These are phyloP conservation scores for Phenganax subtilis DNA, from an alignment of 92 coral and sea anemone species.

Conservation along the genomic window DNA sequence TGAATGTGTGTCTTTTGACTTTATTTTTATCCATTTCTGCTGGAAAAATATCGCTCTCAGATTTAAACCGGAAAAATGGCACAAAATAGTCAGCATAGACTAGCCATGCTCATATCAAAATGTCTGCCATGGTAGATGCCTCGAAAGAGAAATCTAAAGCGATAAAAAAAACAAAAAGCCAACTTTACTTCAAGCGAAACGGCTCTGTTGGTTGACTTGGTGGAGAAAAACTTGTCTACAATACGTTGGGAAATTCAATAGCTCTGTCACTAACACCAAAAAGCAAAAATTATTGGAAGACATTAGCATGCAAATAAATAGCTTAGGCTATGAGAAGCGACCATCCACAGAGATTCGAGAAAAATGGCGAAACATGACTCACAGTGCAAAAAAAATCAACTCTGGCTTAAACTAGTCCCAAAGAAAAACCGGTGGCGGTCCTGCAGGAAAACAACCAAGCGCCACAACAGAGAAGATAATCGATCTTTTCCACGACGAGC, in stretches of 20 bases:
- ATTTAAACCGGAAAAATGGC: no score
- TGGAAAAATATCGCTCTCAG: no score
- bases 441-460: conserved; percentile 2
- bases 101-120: neutral
- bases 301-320: neutral
- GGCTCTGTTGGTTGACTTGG: neutral
- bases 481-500: conserved; percentile 1
- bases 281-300: conserved; percentile 4
- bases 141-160: neutral
- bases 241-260: neutral
- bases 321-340: conserved; percentile 4
- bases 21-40: no score
- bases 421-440: conserved; percentile 6
- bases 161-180: neutral
- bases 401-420: neutral
- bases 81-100: no score
- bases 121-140: neutral
- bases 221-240: neutral
- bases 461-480: neutral
- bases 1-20: no score
- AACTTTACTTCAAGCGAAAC: neutral
- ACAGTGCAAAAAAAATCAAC: neutral
- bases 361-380: conserved; percentile 13
- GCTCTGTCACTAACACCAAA: neutral
- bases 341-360: neutral